Base-by-base conservation (phyloP, 2,797 vertebrate genomes). In the Aplochiton taeniatus region DNA sequence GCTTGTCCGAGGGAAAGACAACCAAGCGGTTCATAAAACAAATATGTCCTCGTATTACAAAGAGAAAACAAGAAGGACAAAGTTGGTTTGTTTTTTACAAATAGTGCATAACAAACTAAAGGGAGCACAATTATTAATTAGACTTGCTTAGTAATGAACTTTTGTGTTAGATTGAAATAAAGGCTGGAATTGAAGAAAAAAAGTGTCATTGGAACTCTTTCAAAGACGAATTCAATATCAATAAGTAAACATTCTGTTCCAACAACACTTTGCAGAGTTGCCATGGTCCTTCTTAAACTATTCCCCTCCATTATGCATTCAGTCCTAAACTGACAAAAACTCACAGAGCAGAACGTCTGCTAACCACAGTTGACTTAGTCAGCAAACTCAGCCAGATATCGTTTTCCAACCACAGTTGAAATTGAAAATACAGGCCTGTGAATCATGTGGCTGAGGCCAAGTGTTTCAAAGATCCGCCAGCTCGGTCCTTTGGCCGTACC, bases 351-450 rank as follows among this genome's bases (percentile, higher is more conserved):
- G 58, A 74, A 74, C 58, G 7, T 64, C 55, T 77, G 73, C 11
- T 52, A 11, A 79, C 70, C 59, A 57, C 12, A 58, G 66, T 58
- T 75, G 66, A 65, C 68, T 65, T 50, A 75, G 69, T 74, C 71
- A 77, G 71, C 65, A 77, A 72, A 79, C 60, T 61, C 64, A 67
- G 54, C 47, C 68, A 73, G 66, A 84, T 76, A 58, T 67, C 54
- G 79, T 85, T 84, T 31, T 83, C 73, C 61, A 78, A 60, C 64
- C 20, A 41, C 66, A 66, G 52, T 76, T 76, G 68, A 69, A 80
- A 82, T 77, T 71, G 43, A 66, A 88, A 84, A 77, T 66, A 12
- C 69, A 73, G 66, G 73, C 85, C 83, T 73, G 44, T 64, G 68
- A 50, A 65, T 69, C 57, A 61, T 57, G 67, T 67, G 72, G 72